Evolutionary conservation across 2,888 invertebrate genomes (phyloP).

Genomic region (Agapetus fuscipes): DNA sequence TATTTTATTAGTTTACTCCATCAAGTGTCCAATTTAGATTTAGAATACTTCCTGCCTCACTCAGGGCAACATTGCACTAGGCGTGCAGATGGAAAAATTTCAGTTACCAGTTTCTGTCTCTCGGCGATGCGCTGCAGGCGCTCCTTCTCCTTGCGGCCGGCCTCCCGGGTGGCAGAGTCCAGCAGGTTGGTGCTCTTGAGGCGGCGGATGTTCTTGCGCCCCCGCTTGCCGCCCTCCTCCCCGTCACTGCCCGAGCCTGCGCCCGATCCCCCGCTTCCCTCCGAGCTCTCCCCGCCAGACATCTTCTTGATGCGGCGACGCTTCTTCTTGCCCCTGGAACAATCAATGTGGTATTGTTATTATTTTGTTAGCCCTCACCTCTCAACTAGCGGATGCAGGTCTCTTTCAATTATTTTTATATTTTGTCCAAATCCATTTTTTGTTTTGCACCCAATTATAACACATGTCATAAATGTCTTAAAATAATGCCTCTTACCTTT

Average conservation of each 20-base stretch:
- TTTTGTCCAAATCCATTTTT: neutral
- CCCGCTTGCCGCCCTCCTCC: slow-evolving; percentile 41
- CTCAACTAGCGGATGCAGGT: too few relatives aligned
- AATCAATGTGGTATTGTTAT: too few relatives aligned
- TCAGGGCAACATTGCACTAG: too few relatives aligned
- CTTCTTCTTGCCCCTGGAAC: slow-evolving; percentile 36
- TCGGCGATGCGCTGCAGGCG: slow-evolving; percentile 80
- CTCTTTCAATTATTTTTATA: slow-evolving; percentile 2
- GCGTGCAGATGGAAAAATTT: too few relatives aligned
- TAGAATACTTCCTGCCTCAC: too few relatives aligned
- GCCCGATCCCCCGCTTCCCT: slow-evolving; percentile 23
- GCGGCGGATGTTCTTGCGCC: slow-evolving; percentile 44
- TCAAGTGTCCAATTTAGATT: too few relatives aligned
- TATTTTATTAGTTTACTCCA: too few relatives aligned
- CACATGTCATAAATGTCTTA: too few relatives aligned
- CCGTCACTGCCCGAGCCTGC: slow-evolving; percentile 35
- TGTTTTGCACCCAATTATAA: neutral
- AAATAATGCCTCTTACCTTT: too few relatives aligned
- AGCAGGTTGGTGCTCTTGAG: slow-evolving; percentile 47
- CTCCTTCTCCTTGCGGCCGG: slow-evolving; percentile 84
- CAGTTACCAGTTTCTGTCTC: slow-evolving; percentile 73
- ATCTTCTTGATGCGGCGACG: slow-evolving; percentile 37
- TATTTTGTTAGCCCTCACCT: too few relatives aligned
- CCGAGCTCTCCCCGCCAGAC: slow-evolving; percentile 30
- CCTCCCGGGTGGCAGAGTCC: slow-evolving; percentile 75